Percentiles rank a stretch among this genome's conserved stretches.
These are phyloP conservation scores for Drosophila cracens DNA, from an alignment of 2,888 invertebrate species.

Conservation along the genomic window DNA sequence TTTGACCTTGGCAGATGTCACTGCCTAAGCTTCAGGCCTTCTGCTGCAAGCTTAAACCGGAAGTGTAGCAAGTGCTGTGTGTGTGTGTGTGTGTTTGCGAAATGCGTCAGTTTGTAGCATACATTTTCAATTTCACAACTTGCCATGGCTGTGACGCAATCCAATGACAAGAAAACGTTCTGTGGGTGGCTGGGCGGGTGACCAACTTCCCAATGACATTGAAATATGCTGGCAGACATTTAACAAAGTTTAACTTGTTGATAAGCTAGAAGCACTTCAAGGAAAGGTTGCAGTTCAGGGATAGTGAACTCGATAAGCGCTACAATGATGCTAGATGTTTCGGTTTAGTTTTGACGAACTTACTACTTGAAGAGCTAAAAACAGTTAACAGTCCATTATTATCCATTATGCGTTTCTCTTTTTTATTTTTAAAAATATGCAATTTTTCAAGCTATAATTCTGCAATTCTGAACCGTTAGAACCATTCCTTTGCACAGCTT, in stretches of 20 bases:
- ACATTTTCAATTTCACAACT: slow-evolving; percentile 63
- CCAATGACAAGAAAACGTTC: slow-evolving; percentile 47
- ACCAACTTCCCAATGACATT: slow-evolving; percentile 21
- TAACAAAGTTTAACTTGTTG: slow-evolving; percentile 42
- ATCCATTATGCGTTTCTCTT: not conserved
- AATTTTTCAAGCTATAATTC: not conserved
- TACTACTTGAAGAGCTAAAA: not conserved
- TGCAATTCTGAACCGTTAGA: too few relatives aligned
- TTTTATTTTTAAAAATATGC: not conserved
- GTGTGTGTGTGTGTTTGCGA: not conserved
- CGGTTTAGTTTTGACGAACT: not conserved
- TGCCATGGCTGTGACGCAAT: slow-evolving; percentile 54
- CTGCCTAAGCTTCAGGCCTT: slow-evolving; percentile 39
- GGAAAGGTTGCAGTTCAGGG: not conserved
- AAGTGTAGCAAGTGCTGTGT: slow-evolving; percentile 14
- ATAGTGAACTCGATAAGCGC: not conserved
- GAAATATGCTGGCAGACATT: slow-evolving; percentile 10
- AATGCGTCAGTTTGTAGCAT: slow-evolving; percentile 25
- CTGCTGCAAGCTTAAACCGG: slow-evolving; percentile 27
- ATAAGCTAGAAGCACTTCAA: not conserved
- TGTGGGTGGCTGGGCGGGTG: not conserved
- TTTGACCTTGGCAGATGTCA: slow-evolving; percentile 74
- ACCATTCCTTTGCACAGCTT: not conserved
- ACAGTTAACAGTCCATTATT: not conserved
- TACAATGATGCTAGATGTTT: not conserved